These are phyloP conservation scores for Tetramorium parvispinum DNA, from an alignment of 1,140 invertebrate species.

Conservation along the genomic window DNA sequence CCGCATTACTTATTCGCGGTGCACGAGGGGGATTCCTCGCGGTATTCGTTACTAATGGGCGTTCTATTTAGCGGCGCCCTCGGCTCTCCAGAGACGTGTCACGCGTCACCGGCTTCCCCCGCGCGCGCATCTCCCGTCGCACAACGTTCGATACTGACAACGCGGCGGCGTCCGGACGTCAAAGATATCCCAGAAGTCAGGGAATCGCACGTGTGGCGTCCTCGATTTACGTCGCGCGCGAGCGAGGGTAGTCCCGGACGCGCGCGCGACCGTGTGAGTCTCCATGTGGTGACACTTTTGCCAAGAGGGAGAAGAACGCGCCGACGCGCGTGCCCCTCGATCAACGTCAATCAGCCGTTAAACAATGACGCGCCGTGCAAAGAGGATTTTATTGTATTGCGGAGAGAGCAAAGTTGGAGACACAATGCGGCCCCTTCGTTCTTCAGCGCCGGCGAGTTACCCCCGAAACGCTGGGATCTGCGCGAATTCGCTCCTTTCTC, in stretches of 20 bases:
- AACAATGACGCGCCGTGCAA: slow-evolving; percentile 81
- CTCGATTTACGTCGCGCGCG: slow-evolving; percentile 27
- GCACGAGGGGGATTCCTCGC: slow-evolving; percentile 77
- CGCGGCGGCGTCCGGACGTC: slow-evolving; percentile 66
- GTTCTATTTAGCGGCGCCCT: slow-evolving; percentile 81
- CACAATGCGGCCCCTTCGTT: slow-evolving; percentile 62
- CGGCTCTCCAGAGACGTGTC: slow-evolving; percentile 79
- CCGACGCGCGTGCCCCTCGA: slow-evolving; percentile 78
- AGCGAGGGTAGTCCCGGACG: slow-evolving; percentile 6
- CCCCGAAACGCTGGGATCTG: slow-evolving; percentile 16
- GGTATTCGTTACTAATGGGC: slow-evolving; percentile 83
- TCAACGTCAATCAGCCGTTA: slow-evolving; percentile 84
- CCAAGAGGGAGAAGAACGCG: slow-evolving; percentile 58
- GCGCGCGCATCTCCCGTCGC: slow-evolving; percentile 50
- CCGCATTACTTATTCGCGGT: slow-evolving; percentile 69
- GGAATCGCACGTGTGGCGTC: slow-evolving; percentile 9
- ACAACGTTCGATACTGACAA: slow-evolving; percentile 71
- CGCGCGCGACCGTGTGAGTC: slow-evolving; percentile 54
- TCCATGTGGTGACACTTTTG: slow-evolving; percentile 73
- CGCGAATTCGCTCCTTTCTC: not conserved
- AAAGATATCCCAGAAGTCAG: slow-evolving; percentile 71
- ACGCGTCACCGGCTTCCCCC: slow-evolving; percentile 77
- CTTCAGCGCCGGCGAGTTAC: slow-evolving; percentile 49
- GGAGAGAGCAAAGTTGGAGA: slow-evolving; percentile 79
- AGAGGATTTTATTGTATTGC: slow-evolving; percentile 84